These are phyloP conservation scores for Cherax quadricarinatus DNA, from an alignment of 1,140 invertebrate genomes.

Conservation along the genomic window DNA sequence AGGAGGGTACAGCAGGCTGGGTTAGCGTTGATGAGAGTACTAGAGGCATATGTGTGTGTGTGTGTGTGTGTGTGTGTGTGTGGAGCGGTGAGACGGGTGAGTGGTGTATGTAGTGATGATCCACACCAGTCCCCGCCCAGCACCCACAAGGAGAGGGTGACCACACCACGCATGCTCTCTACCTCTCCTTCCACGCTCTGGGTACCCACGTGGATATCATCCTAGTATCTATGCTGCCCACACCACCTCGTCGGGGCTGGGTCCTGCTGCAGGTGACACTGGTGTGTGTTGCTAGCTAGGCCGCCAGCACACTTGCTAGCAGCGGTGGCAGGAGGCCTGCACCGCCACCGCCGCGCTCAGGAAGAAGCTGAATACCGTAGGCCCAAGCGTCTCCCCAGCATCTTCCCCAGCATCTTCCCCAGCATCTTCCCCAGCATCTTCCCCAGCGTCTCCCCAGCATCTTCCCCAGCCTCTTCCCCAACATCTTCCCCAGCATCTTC, in stretches of 20 bases:
- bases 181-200: conserved; percentile 7
- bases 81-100: too few species aligned
- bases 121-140: conserved; percentile 38
- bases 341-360: conserved; percentile 17
- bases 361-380: conserved; percentile 37
- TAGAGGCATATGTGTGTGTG: too few species aligned
- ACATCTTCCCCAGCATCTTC: too few species aligned
- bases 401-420: too few species aligned
- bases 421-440: too few species aligned
- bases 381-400: conserved; percentile 29
- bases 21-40: too few species aligned
- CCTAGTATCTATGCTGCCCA: not conserved
- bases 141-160: conserved; percentile 40
- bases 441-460: too few species aligned
- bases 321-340: not conserved
- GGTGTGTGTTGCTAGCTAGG: not conserved
- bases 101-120: not conserved
- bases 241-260: not conserved
- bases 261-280: not conserved
- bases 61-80: too few species aligned
- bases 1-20: too few species aligned
- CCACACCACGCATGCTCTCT: not conserved
- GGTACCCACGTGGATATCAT: conserved; percentile 30
- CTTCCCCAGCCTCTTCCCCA: too few species aligned
- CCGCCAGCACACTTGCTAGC: not conserved